Percentiles rank a stretch among this genome's conserved stretches.
phyloP scores from a whole-genome alignment of 2,797 vertebrate genomes.

The Echeneis naucrates region DNA sequence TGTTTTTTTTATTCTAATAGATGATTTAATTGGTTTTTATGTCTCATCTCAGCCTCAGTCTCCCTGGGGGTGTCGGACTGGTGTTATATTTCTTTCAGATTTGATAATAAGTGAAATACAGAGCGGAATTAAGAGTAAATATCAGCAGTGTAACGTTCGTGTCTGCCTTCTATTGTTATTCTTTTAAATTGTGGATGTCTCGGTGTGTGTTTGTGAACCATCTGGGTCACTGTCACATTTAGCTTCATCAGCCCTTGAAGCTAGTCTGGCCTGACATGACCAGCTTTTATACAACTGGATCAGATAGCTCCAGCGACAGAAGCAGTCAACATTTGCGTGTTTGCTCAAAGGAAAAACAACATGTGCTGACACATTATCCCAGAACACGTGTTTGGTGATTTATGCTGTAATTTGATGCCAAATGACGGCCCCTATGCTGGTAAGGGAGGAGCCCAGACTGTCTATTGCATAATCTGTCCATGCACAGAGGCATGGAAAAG shows the following conservation, averaged over 20 bases:
- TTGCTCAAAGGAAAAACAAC: constrained; percentile 58
- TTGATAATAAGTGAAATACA: neutral
- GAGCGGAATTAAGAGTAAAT: neutral
- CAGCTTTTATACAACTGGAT: constrained; percentile 3
- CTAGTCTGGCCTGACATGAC: constrained; percentile 30
- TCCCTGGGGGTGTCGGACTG: too few relatives aligned
- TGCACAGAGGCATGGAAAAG: neutral
- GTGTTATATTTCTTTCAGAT: neutral
- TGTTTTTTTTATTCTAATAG: neutral
- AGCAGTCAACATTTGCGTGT: constrained; percentile 21
- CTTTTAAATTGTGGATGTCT: neutral
- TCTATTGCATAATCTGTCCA: constrained; percentile 64
- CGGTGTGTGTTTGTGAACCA: constrained; percentile 9
- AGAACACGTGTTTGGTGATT: constrained; percentile 65
- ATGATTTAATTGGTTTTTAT: rapidly evolving
- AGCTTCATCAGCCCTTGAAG: constrained; percentile 5
- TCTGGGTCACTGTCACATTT: constrained; percentile 45
- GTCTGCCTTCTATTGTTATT: neutral
- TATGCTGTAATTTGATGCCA: constrained; percentile 70
- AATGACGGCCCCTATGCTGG: constrained; percentile 30
- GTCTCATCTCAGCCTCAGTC: rapidly evolving
- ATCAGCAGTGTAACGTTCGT: too few relatives aligned
- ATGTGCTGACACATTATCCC: constrained; percentile 66
- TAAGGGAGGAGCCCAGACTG: constrained; percentile 60
- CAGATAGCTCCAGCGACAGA: neutral